Evolutionary conservation across 2,888 invertebrate species (phyloP), one percentile per base, ranked within the genome.

Genomic region (Ephialtes manifestator): DNA sequence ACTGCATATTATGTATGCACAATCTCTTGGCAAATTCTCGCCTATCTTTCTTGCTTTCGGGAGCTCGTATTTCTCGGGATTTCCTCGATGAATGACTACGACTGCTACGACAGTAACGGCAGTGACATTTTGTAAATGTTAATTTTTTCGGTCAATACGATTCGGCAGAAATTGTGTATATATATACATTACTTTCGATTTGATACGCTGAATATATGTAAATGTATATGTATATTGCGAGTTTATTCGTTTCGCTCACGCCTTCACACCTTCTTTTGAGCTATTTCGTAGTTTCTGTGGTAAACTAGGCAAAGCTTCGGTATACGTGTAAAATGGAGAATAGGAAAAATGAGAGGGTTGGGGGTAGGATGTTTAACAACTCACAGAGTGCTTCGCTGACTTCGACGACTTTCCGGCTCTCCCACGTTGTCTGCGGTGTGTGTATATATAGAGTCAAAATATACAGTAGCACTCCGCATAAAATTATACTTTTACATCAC

Each of bases 351-450:
- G 53, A 67, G 55, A 10, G 31, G 15, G 18, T 5, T 60, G 11
- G 48, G 13, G 51, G 63, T 13, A n/a, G 48, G 71, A 67, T 24
- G 63, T 72, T 80, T 46, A 5, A 60, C 43, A 71, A 18, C 20
- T 43, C 35, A 63, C 31, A 8, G 55, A 84, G 35, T 31, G 67
- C 63, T 39, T 31, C 53, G 51, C 63, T 11, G 28, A 53, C 48
- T 60, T 39, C 43, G 43, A n/a, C 43, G 43, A n/a, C 60, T 48
- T 28, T 63, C 51, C 20, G 51, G 20, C 58, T 79, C 81, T 79
- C 79, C 81, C 85, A 79, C 75, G 78, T 75, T 60, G 78, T 81
- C 43, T 70, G 24, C 24, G 1, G 68, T 46, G 4, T 48, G 68
- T 46, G 11, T 78, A 20, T 48, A 46, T 43, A 68, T 46, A 46